Percentiles rank a stretch among this genome's conserved stretches.
These are phyloP conservation scores for Enchytraeus crypticus DNA, from an alignment of 2,888 invertebrate genomes.

Conservation along the genomic window DNA sequence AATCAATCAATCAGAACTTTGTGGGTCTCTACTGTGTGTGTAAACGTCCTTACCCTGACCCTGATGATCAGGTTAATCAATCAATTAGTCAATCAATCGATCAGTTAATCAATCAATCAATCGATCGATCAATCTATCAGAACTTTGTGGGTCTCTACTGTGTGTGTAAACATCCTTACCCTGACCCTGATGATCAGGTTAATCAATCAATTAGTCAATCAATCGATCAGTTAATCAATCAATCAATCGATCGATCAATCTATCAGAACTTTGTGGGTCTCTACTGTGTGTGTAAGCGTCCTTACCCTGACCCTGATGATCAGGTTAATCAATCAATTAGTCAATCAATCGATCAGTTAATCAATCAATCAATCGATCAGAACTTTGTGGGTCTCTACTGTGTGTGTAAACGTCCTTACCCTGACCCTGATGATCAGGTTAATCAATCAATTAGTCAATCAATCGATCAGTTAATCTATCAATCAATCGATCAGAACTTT, in stretches of 20 bases:
- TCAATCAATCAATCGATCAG: no score
- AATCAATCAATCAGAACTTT: slow-evolving; percentile 93
- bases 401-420: slow-evolving; percentile 81
- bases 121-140: no score
- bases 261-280: slow-evolving; percentile 89
- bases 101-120: no score
- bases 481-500: slow-evolving; percentile 93
- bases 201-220: no score
- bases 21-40: slow-evolving; percentile 84
- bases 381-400: slow-evolving; percentile 91
- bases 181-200: slow-evolving; percentile 73
- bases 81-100: no score
- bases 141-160: slow-evolving; percentile 91
- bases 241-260: no score
- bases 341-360: no score
- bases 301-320: slow-evolving; percentile 87
- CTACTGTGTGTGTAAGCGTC: slow-evolving; percentile 82
- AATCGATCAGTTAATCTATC: no score
- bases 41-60: slow-evolving; percentile 85
- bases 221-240: no score
- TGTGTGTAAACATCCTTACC: slow-evolving; percentile 81
- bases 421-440: slow-evolving; percentile 73
- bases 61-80: slow-evolving; percentile 64
- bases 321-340: no score
- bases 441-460: no score